A percentile compares a stretch with the other conserved stretches of the same genome.
Conservation (phyloP, 1,140 invertebrate species). For the Manduca sexta region DNA sequence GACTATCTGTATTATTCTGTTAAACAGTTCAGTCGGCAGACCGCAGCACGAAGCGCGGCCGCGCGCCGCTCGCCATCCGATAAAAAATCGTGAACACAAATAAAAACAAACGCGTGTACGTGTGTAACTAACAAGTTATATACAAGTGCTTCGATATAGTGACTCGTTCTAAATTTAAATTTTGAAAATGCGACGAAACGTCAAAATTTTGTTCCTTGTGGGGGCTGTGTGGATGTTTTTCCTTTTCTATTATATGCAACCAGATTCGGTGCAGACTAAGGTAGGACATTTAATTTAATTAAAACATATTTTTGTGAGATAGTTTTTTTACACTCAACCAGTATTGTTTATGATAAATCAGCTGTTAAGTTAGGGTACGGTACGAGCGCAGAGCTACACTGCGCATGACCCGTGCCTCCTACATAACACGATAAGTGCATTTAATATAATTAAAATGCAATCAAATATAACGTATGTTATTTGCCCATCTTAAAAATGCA, state of each 20-base stretch:
- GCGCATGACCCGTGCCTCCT: constrained; percentile 40
- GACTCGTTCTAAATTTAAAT: constrained; percentile 8
- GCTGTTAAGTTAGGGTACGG: constrained; percentile 39
- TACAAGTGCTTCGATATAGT: constrained; percentile 22
- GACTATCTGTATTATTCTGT: constrained; percentile 26
- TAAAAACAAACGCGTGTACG: constrained; percentile 23
- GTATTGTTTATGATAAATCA: constrained; percentile 44
- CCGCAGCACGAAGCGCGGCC: constrained; percentile 53
- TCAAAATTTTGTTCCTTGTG: constrained; percentile 56
- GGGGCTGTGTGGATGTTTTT: constrained; percentile 59
- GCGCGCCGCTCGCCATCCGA: constrained; percentile 37
- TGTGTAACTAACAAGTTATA: constrained; percentile 9
- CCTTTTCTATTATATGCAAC: constrained; percentile 62
- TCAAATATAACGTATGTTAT: not conserved
- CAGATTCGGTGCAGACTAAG: constrained; percentile 48
- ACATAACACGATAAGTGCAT: constrained; percentile 24
- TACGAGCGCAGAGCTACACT: constrained; percentile 25
- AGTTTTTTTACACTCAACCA: not conserved
- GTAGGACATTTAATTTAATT: constrained; percentile 29
- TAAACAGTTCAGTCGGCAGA: constrained; percentile 42
- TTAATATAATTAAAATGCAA: not conserved
- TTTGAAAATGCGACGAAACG: constrained; percentile 55
- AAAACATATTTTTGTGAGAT: not conserved
- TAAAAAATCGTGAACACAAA: constrained; percentile 7
- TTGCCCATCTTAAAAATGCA: too few relatives aligned